A percentile compares a stretch with the other conserved stretches of the same genome.
Conservation (phyloP, 2,888 invertebrate genomes). For the Amiota communis region DNA sequence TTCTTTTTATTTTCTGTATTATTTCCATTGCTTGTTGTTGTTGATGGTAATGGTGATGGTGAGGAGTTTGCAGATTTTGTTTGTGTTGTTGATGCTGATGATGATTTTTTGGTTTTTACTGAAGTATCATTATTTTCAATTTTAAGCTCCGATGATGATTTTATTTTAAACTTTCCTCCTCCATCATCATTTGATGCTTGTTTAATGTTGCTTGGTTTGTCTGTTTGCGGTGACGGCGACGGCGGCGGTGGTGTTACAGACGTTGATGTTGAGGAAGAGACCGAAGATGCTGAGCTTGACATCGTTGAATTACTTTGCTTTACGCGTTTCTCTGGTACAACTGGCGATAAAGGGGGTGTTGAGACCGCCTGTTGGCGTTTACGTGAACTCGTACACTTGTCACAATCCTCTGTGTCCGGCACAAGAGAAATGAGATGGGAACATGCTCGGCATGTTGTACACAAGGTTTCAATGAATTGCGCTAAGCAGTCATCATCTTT, state of each 20-base stretch:
- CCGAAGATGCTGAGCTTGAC: slow-evolving; percentile 45
- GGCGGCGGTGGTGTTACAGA: slow-evolving; percentile 24
- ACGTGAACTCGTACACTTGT: slow-evolving; percentile 69
- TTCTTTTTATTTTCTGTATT: not conserved
- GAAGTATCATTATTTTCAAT: slow-evolving; percentile 22
- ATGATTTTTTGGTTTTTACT: slow-evolving; percentile 21
- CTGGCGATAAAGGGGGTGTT: slow-evolving; percentile 65
- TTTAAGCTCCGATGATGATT: slow-evolving; percentile 23
- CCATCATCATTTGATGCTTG: slow-evolving; percentile 50
- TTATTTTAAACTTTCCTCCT: slow-evolving; percentile 40
- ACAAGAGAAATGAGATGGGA: slow-evolving; percentile 72
- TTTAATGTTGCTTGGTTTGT: slow-evolving; percentile 48
- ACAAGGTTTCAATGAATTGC: slow-evolving; percentile 71
- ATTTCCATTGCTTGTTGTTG: slow-evolving; percentile 37
- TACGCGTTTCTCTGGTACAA: slow-evolving; percentile 64
- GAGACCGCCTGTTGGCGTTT: slow-evolving; percentile 63
- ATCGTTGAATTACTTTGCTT: not conserved
- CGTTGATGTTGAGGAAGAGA: slow-evolving; percentile 58
- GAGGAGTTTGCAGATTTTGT: slow-evolving; percentile 32
- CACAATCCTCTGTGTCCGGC: slow-evolving; percentile 72
- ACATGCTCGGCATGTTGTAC: slow-evolving; percentile 72
- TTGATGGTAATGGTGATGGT: slow-evolving; percentile 36
- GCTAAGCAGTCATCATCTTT: slow-evolving; percentile 71
- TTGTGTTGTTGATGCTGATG: slow-evolving; percentile 45
- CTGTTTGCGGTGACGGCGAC: slow-evolving; percentile 7